Percentiles rank a stretch among this genome's conserved stretches.
phyloP scores from a whole-genome alignment of 2,797 vertebrate genomes.

The Dermochelys coriacea region DNA sequence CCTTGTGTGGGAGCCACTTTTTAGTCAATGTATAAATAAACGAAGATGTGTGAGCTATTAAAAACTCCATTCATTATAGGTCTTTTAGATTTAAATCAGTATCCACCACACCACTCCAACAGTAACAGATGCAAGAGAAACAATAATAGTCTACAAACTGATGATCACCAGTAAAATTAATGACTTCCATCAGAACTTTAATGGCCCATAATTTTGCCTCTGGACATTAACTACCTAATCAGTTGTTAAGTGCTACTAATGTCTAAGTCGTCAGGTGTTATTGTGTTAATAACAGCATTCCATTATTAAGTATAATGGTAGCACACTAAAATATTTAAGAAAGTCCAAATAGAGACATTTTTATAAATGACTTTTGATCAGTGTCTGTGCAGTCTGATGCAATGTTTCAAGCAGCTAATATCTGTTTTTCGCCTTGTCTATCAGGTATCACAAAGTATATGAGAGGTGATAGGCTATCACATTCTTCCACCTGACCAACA shows the following conservation, averaged over 20 bases:
- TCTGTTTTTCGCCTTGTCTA: neutral
- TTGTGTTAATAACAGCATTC: neutral
- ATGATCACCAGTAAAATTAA: constrained; percentile 46
- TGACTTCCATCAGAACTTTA: constrained; percentile 72
- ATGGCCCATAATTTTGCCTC: constrained; percentile 67
- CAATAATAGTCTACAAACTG: constrained; percentile 62
- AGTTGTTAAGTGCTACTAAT: constrained; percentile 64
- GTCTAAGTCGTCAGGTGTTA: constrained; percentile 40
- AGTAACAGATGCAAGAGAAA: constrained; percentile 40
- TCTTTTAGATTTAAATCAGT: constrained; percentile 63
- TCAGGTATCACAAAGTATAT: neutral
- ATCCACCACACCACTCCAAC: constrained; percentile 35
- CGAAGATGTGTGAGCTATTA: constrained; percentile 53
- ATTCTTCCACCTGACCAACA: neutral
- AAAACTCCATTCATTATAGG: constrained; percentile 46
- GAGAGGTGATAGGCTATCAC: neutral
- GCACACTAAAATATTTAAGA: constrained; percentile 20
- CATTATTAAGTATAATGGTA: constrained; percentile 28
- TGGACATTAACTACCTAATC: constrained; percentile 69
- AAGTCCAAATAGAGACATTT: neutral
- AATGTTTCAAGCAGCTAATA: neutral
- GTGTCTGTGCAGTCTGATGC: neutral
- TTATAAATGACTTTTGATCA: constrained; percentile 27
- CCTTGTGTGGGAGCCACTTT: neutral
- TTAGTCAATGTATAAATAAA: constrained; percentile 23